Conservation (phyloP, 2,888 invertebrate species). For the Aphodius granarius region DNA sequence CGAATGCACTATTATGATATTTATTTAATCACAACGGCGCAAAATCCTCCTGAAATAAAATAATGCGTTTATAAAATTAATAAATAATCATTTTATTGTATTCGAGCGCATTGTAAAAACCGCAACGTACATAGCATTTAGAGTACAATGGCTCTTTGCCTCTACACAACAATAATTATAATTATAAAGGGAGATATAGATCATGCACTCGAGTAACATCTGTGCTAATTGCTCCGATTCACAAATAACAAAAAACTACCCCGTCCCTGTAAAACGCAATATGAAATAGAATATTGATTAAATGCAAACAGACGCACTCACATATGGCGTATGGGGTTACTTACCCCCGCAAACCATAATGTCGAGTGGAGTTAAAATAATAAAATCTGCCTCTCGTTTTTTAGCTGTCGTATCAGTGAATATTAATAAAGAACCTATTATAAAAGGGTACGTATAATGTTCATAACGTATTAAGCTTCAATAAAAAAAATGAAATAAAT, state of each 20-base stretch:
- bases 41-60: too few relatives aligned
- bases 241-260: neutral
- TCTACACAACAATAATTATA: neutral
- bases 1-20: too few relatives aligned
- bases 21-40: too few relatives aligned
- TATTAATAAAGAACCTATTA: slow-evolving; percentile 43
- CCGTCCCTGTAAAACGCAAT: neutral
- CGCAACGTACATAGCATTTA: neutral
- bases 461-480: too few relatives aligned
- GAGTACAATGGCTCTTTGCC: neutral
- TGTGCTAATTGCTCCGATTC: neutral
- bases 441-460: slow-evolving; percentile 44
- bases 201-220: neutral
- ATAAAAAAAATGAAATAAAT: too few relatives aligned
- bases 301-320: slow-evolving; percentile 21
- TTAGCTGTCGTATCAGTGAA: slow-evolving; percentile 21
- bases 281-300: slow-evolving; percentile 18
- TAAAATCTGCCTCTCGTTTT: slow-evolving; percentile 17
- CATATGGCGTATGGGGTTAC: slow-evolving; percentile 15
- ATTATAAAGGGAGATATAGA: neutral
- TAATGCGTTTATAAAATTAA: too few relatives aligned
- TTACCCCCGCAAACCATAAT: slow-evolving; percentile 14
- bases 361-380: slow-evolving; percentile 21
- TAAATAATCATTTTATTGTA: too few relatives aligned
- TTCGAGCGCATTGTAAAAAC: neutral